Conservation (phyloP, 2,888 invertebrate genomes). For the Ophion ellenae region DNA sequence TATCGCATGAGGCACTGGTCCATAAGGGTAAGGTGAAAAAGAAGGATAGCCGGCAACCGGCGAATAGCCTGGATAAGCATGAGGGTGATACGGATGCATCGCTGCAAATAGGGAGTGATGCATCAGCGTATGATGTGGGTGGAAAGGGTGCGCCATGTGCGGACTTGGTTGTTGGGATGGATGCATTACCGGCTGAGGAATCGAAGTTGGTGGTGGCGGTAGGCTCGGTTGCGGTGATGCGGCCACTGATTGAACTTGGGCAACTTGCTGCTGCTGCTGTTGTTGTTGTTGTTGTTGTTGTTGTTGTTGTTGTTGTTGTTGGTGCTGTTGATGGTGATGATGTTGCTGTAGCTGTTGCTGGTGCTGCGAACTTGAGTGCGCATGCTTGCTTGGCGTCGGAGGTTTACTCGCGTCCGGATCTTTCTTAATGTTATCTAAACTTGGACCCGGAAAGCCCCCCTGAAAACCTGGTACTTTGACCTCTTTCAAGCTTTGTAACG, state of each 20-base stretch:
- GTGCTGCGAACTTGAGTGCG: constrained; percentile 71
- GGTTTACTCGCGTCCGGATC: constrained; percentile 86
- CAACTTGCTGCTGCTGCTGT: constrained; percentile 69
- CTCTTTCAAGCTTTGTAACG: constrained; percentile 91
- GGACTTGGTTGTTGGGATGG: constrained; percentile 90
- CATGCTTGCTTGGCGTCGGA: constrained; percentile 81
- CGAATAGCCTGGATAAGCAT: constrained; percentile 84
- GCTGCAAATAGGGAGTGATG: constrained; percentile 88
- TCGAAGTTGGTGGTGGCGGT: constrained; percentile 87
- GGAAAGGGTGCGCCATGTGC: constrained; percentile 88
- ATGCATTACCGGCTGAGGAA: constrained; percentile 89
- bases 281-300: constrained; percentile 67
- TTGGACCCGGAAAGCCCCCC: constrained; percentile 87
- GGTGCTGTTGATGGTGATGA: constrained; percentile 69
- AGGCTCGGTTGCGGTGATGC: constrained; percentile 83
- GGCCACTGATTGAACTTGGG: constrained; percentile 80
- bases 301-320: constrained; percentile 75
- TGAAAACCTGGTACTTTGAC: constrained; percentile 91
- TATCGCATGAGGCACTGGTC: constrained; percentile 89
- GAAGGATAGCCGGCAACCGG: constrained; percentile 81
- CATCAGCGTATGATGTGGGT: constrained; percentile 90
- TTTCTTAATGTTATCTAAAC: constrained; percentile 90
- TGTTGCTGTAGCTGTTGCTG: constrained; percentile 66
- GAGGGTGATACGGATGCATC: constrained; percentile 89
- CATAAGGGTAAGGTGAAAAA: constrained; percentile 88